phyloP scores from a whole-genome alignment of 2,797 vertebrate genomes.

The Calcarius lapponicus region DNA sequence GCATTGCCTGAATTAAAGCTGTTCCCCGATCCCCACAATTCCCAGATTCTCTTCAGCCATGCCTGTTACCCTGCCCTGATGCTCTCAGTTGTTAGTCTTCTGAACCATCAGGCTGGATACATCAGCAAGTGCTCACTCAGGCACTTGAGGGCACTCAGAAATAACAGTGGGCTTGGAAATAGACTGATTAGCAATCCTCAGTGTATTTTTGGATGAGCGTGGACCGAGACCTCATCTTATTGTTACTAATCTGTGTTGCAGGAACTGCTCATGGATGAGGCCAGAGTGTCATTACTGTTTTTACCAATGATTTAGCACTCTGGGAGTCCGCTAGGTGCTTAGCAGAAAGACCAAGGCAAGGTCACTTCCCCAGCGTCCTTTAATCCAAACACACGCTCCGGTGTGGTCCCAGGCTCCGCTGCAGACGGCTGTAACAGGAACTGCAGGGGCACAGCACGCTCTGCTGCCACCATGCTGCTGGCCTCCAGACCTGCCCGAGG shows the following conservation, averaged over 20 bases:
- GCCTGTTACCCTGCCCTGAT: not conserved
- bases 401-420: not conserved
- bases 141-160: not conserved
- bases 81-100: not conserved
- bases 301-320: not conserved
- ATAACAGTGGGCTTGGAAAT: not conserved
- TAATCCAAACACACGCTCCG: not conserved
- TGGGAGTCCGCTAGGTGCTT: not conserved
- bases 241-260: not conserved
- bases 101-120: not conserved
- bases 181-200: not conserved
- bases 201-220: not conserved
- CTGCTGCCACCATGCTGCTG: not conserved
- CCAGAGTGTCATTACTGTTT: not conserved
- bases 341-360: conserved; percentile 20
- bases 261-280: not conserved
- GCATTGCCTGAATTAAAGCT: not conserved
- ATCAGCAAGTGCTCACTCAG: not conserved
- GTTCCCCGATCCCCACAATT: not conserved
- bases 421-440: not conserved
- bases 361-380: not conserved
- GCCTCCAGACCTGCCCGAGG: not conserved
- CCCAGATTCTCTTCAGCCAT: not conserved
- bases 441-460: not conserved
- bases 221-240: not conserved